Percentiles rank a stretch among this genome's conserved stretches.
Evolutionary conservation across 2,113 vertebrate species (phyloP).

Genomic region (Cyprinodon variegatus): DNA sequence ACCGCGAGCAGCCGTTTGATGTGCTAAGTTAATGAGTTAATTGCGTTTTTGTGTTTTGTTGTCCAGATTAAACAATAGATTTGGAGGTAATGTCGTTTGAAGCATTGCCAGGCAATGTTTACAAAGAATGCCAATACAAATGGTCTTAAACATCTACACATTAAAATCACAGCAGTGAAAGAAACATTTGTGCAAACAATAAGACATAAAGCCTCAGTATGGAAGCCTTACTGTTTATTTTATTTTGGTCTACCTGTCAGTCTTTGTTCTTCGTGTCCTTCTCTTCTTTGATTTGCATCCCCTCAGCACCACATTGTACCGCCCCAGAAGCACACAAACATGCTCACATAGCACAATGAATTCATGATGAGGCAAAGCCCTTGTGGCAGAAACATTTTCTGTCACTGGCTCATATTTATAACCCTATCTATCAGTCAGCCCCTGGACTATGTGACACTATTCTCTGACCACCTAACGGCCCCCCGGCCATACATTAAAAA

Average conservation of each 20-base stretch:
- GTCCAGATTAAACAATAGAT: background rate
- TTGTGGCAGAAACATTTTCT: constrained; percentile 63
- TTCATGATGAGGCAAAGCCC: constrained; percentile 56
- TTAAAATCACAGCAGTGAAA: background rate
- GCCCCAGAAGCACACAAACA: background rate
- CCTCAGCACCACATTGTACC: background rate
- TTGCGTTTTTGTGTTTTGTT: background rate
- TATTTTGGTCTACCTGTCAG: background rate
- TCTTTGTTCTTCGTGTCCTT: constrained; percentile 25
- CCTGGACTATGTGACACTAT: constrained; percentile 57
- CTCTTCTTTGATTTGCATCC: constrained; percentile 24
- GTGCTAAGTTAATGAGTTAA: background rate
- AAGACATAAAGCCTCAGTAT: background rate
- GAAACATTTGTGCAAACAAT: background rate
- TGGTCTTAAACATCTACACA: background rate
- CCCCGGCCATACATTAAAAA: constrained; percentile 61
- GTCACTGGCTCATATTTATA: constrained; percentile 73
- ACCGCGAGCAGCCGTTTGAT: background rate
- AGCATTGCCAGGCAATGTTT: background rate
- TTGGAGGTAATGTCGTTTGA: background rate
- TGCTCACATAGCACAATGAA: constrained; percentile 28
- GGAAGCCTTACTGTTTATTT: constrained; percentile 1
- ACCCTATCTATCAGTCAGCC: constrained; percentile 66
- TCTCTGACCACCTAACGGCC: constrained; percentile 71
- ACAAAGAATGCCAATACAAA: background rate